These are phyloP conservation scores for Protobothrops mucrosquamatus DNA, from an alignment of 2,113 vertebrate species.

Conservation along the genomic window DNA sequence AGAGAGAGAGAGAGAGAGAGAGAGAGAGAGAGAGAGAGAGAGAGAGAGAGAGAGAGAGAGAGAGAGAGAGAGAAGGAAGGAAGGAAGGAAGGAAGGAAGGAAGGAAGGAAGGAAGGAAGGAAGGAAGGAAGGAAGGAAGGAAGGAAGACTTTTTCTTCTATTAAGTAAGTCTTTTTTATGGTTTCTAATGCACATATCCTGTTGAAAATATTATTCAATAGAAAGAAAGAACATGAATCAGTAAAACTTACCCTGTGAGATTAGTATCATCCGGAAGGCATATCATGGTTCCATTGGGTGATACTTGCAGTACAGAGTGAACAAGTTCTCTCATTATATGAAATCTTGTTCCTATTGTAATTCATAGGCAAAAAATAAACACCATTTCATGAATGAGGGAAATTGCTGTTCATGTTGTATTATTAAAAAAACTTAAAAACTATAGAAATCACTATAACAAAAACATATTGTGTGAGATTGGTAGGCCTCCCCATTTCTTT, in stretches of 20 bases:
- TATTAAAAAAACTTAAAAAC: background rate
- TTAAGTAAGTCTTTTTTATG: background rate
- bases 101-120: no score
- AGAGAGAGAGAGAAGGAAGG: no score
- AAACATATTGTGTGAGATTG: background rate
- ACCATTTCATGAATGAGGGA: slow-evolving; percentile 22
- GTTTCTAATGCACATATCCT: background rate
- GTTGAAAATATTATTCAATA: background rate
- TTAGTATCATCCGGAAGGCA: slow-evolving; percentile 72
- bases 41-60: no score
- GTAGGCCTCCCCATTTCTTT: background rate
- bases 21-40: no score
- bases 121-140: background rate
- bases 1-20: no score
- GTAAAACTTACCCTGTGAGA: slow-evolving; percentile 74
- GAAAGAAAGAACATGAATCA: background rate
- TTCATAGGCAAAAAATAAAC: slow-evolving; percentile 31
- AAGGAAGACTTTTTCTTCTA: background rate
- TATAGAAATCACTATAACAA: background rate
- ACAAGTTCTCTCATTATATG: slow-evolving; percentile 80
- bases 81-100: background rate
- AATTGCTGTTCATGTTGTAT: background rate
- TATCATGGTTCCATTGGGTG: slow-evolving; percentile 75
- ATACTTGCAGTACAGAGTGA: slow-evolving; percentile 81
- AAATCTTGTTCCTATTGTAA: slow-evolving; percentile 84